Percentiles rank a stretch among this genome's conserved stretches.
Conservation (phyloP, 2,113 vertebrate genomes). For the Recurvirostra avosetta region DNA sequence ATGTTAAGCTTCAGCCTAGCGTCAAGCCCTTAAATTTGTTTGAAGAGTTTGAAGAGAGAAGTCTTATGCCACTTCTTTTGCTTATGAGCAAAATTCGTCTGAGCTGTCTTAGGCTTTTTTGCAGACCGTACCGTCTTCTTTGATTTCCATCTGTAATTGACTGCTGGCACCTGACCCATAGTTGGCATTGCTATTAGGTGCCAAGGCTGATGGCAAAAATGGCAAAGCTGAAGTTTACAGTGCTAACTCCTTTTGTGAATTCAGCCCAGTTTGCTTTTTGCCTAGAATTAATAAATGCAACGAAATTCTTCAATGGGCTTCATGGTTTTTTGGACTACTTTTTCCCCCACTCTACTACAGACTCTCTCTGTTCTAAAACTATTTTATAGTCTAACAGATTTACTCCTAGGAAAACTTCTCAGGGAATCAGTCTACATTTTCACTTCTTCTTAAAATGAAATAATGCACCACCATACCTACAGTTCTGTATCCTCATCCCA, state of each 20-base stretch:
- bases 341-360: rapidly evolving
- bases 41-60: not conserved
- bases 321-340: not conserved
- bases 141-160: not conserved
- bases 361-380: not conserved
- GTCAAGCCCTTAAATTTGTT: not conserved
- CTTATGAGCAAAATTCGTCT: not conserved
- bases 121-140: not conserved
- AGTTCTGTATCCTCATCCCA: not conserved
- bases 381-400: not conserved
- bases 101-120: not conserved
- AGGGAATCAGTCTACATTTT: not conserved
- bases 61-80: not conserved
- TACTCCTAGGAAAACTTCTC: not conserved
- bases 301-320: not conserved
- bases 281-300: not conserved
- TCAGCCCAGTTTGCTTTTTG: not conserved
- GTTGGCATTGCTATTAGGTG: not conserved
- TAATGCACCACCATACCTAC: not conserved
- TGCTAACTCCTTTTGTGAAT: not conserved
- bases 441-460: not conserved
- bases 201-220: not conserved
- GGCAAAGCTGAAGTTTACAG: not conserved
- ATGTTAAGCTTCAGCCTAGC: not conserved
- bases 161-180: not conserved